Evolutionary conservation across 2,888 invertebrate species (phyloP).

Genomic region (Amblyjoppa proteus): DNA sequence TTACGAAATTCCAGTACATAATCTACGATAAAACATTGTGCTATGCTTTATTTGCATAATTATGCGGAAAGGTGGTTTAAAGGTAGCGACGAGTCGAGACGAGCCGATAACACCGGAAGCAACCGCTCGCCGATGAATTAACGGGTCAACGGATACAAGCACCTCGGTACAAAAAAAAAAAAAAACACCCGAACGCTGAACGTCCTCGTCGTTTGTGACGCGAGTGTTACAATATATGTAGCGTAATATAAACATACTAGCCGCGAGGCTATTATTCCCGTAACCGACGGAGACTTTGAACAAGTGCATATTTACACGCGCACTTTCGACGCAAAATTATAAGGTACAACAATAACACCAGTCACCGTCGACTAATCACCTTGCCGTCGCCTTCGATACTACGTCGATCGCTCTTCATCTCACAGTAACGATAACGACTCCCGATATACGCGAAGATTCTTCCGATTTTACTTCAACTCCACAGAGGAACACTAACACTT

Average conservation of each 20-base stretch:
- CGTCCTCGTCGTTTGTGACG: conserved; percentile 3
- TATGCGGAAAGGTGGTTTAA: conserved; percentile 32
- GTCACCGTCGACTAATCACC: neutral
- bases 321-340: neutral
- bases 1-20: neutral
- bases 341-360: neutral
- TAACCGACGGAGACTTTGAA: neutral
- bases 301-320: conserved; percentile 29
- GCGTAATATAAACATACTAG: neutral
- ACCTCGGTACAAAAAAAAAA: conserved; percentile 5
- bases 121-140: conserved; percentile 28
- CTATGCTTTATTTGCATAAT: conserved; percentile 2
- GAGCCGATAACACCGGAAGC: conserved; percentile 33
- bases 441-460: neutral
- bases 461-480: neutral
- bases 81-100: neutral
- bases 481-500: neutral
- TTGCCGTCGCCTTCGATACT: neutral
- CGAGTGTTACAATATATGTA: conserved; percentile 7
- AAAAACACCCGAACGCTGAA: neutral
- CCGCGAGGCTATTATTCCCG: neutral
- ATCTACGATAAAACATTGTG: conserved; percentile 7
- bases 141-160: conserved; percentile 38
- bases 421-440: neutral
- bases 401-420: neutral